Base-by-base conservation (phyloP, 2,113 vertebrate genomes). In the Menura novaehollandiae region DNA sequence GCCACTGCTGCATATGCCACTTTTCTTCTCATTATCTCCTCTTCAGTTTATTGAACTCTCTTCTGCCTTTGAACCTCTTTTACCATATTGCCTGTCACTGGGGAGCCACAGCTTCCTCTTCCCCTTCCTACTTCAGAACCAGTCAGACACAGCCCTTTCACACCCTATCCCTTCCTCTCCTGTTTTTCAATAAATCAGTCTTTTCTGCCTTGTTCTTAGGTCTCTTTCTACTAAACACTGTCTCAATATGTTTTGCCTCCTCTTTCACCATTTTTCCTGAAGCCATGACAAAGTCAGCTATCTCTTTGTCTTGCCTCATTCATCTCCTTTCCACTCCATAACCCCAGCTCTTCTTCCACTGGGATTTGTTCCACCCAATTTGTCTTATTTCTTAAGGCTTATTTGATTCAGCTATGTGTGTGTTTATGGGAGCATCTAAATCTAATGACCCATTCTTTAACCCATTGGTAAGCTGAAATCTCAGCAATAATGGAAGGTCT, bases 341-440 rank as follows among this genome's bases (percentile, higher is more conserved):
- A 91, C 58, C 75, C 74, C 59, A 90, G 58, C 55, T 89, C 68
- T 39, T 95, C 89, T 72, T 95, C 84, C 87, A 82, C 58, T 62
- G 67, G 79, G 88, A 93, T 94, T 96, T 82, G 58, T 96, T 96
- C 90, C 90, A 90, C 91, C 39, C 93, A 94, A 80, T 96, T 94
- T 91, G 46, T 85, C 89, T 85, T 94, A 44, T 95, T 96, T 95
- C 91, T 96, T 86, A 92, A 94, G 82, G 96, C 79, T 74, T 94
- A 80, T 95, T 93, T 95, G 85, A 67, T 86, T 92, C 95, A 91
- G 63, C 92, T 92, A 23, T 86, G 83, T 77, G 79, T 94, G 55
- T 92, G 83, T 92, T 95, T 94, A 94, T 92, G 59, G 33, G 86
- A 86, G 51, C 79, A 93, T 88, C 85, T 73, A 80, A 94, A 93